Percentiles rank a stretch among this genome's conserved stretches.
These are phyloP conservation scores for Yponomeuta cagnagella DNA, from an alignment of 2,888 invertebrate genomes.

Conservation along the genomic window DNA sequence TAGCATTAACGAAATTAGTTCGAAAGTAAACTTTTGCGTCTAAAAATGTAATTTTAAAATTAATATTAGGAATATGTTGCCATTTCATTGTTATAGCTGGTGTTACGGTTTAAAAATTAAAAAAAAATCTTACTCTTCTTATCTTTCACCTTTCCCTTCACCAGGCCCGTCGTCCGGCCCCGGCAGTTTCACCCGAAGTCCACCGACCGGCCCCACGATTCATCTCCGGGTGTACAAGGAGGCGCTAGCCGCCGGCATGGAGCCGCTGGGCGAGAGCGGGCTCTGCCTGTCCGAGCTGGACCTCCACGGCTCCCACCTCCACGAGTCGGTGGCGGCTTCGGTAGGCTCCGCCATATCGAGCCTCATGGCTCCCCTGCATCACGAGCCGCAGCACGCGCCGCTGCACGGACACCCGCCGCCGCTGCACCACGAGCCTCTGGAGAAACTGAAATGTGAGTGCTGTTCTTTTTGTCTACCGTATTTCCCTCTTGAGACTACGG, in stretches of 20 bases:
- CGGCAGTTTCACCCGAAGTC: conserved; percentile 24
- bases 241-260: conserved; percentile 80
- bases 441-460: conserved; percentile 86
- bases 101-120: too few species aligned
- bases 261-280: conserved; percentile 81
- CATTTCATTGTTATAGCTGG: too few species aligned
- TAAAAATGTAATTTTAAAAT: too few species aligned
- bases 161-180: background rate
- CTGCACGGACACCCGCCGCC: conserved; percentile 76
- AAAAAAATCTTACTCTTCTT: background rate
- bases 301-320: conserved; percentile 66
- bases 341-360: conserved; percentile 73
- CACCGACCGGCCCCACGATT: conserved; percentile 58
- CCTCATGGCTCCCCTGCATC: conserved; percentile 73
- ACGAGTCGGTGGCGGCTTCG: conserved; percentile 69
- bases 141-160: background rate
- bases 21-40: too few species aligned
- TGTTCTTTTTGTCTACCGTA: conserved; percentile 20
- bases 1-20: too few species aligned
- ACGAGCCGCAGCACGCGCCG: conserved; percentile 75
- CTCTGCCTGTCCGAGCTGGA: conserved; percentile 85
- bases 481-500: background rate
- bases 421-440: conserved; percentile 82
- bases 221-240: conserved; percentile 75
- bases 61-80: too few species aligned